Percentiles rank a stretch among this genome's conserved stretches.
Conservation (phyloP, 2,888 invertebrate species). For the Drosophila antonietae region DNA sequence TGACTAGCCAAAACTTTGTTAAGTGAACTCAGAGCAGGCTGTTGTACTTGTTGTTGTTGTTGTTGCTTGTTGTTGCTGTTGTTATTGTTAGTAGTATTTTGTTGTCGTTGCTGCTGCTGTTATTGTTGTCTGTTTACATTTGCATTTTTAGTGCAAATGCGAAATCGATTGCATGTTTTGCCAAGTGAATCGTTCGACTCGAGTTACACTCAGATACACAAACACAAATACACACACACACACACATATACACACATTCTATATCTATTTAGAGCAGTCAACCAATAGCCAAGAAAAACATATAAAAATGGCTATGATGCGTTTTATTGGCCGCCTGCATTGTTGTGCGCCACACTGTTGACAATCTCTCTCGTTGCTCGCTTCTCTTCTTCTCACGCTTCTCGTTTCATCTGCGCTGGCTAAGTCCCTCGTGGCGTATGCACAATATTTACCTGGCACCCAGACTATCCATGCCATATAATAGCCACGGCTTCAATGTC, state of each 20-base stretch:
- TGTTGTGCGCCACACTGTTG: constrained; percentile 29
- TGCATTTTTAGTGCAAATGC: constrained; percentile 66
- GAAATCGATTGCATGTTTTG: constrained; percentile 61
- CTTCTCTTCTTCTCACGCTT: background rate
- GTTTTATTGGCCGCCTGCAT: constrained; percentile 43
- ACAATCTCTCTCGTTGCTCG: constrained; percentile 20
- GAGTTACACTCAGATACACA: constrained; percentile 14
- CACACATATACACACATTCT: background rate
- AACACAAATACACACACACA: background rate
- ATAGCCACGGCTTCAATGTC: constrained; percentile 42
- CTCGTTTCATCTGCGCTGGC: constrained; percentile 17
- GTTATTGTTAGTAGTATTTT: background rate
- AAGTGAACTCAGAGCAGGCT: constrained; percentile 31
- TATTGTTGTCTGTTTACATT: constrained; percentile 42
- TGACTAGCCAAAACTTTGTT: constrained; percentile 34
- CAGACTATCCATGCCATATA: background rate
- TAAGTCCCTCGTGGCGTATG: constrained; percentile 20
- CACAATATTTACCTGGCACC: constrained; percentile 40
- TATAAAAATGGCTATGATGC: constrained; percentile 39
- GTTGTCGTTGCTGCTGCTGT: constrained; percentile 12
- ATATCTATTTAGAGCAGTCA: constrained; percentile 30
- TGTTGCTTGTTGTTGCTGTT: background rate
- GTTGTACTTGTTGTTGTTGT: constrained; percentile 4
- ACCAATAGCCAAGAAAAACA: constrained; percentile 14
- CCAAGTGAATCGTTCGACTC: constrained; percentile 29